A percentile compares a stretch with the other conserved stretches of the same genome.
These are phyloP conservation scores for Calidris pygmaea DNA, from an alignment of 2,113 vertebrate species.

Conservation along the genomic window DNA sequence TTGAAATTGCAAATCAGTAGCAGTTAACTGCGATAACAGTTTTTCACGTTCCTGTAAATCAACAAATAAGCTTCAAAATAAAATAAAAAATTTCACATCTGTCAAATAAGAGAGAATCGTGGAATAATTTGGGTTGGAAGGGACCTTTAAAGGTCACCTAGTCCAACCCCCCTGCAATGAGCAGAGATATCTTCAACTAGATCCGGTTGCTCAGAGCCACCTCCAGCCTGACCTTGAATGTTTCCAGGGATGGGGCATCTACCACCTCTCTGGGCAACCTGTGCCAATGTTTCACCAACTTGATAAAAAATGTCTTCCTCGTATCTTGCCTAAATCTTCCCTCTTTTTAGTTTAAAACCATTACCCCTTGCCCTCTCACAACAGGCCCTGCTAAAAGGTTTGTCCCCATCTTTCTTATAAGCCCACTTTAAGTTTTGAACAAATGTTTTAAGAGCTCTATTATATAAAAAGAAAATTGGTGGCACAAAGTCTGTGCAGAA, in stretches of 20 bases:
- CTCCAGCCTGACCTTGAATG: neutral
- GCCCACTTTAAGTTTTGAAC: neutral
- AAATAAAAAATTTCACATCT: neutral
- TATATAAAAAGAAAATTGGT: neutral
- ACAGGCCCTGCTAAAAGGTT: neutral
- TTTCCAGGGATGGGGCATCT: neutral
- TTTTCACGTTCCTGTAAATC: neutral
- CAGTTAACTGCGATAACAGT: neutral
- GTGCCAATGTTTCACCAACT: neutral
- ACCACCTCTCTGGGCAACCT: neutral
- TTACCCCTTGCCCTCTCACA: neutral
- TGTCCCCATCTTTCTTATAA: neutral
- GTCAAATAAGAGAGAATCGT: neutral
- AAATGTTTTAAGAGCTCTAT: neutral
- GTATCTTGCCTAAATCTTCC: neutral
- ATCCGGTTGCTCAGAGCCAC: neutral
- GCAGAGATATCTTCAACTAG: neutral
- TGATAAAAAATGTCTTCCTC: neutral
- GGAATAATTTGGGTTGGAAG: neutral
- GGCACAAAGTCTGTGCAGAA: neutral
- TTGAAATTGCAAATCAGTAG: neutral
- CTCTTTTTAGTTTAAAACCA: neutral
- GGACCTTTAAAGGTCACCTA: neutral
- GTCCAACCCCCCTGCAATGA: neutral
- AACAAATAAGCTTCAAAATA: neutral